phyloP scores from a whole-genome alignment of 2,888 invertebrate species.

The Acronicta aceris region DNA sequence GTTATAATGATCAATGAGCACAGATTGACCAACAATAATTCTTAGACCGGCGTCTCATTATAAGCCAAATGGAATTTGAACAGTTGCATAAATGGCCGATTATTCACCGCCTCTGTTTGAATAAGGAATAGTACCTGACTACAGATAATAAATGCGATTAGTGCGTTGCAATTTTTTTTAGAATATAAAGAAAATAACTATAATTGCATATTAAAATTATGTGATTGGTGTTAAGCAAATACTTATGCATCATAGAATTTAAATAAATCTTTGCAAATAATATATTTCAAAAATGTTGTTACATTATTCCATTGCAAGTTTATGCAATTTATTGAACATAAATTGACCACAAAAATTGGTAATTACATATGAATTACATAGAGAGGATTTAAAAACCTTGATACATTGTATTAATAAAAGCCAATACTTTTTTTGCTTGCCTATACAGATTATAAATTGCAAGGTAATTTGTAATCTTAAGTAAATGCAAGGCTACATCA shows the following conservation, averaged over 20 bases:
- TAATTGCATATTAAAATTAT: not conserved
- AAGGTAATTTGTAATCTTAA: slow-evolving; percentile 41
- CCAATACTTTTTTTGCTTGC: slow-evolving; percentile 13
- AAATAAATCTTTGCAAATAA: not conserved
- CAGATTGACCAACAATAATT: too few relatives aligned
- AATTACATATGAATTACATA: slow-evolving; percentile 16
- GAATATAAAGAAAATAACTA: too few relatives aligned
- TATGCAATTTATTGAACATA: slow-evolving; percentile 3
- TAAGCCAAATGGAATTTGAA: not conserved
- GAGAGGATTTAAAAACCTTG: slow-evolving; percentile 35
- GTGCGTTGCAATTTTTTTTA: too few relatives aligned
- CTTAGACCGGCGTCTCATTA: too few relatives aligned
- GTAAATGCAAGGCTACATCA: slow-evolving; percentile 58
- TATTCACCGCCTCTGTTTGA: slow-evolving; percentile 3
- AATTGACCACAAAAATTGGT: slow-evolving; percentile 1
- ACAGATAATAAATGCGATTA: slow-evolving; percentile 10
- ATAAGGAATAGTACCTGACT: slow-evolving; percentile 15
- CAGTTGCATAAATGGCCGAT: not conserved
- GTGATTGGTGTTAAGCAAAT: slow-evolving; percentile 7
- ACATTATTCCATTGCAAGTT: slow-evolving; percentile 6
- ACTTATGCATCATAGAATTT: not conserved
- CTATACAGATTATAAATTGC: slow-evolving; percentile 16
- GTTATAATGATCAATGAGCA: slow-evolving; percentile 12
- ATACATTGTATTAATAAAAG: slow-evolving; percentile 16
- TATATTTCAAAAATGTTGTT: slow-evolving; percentile 1